These are phyloP conservation scores for Galaxias olidus DNA, from an alignment of 2,797 vertebrate genomes.

Conservation along the genomic window DNA sequence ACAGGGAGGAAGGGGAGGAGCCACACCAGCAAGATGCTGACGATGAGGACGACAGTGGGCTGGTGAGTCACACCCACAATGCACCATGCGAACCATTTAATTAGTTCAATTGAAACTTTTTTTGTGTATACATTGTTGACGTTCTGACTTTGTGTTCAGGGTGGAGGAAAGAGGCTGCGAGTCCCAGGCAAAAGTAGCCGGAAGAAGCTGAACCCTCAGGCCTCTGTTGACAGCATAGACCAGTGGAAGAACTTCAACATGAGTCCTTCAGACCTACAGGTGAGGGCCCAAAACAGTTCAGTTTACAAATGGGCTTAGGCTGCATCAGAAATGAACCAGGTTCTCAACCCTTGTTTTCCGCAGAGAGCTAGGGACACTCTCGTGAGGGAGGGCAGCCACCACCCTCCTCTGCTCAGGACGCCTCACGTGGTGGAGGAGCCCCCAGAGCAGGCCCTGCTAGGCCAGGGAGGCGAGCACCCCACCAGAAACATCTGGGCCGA, in stretches of 20 bases:
- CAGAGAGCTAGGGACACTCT: conserved; percentile 85
- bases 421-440: conserved; percentile 71
- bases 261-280: conserved; percentile 77
- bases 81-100: background rate
- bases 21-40: conserved; percentile 82
- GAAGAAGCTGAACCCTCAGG: conserved; percentile 87
- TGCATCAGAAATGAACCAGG: background rate
- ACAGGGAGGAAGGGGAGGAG: conserved; percentile 72
- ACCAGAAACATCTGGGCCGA: conserved; percentile 91
- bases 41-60: conserved; percentile 83
- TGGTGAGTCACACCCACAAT: conserved; percentile 65
- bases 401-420: conserved; percentile 70
- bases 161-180: conserved; percentile 75
- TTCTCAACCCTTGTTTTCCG: background rate
- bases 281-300: conserved; percentile 29
- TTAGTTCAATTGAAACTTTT: background rate
- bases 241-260: conserved; percentile 80
- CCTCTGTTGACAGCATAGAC: conserved; percentile 83
- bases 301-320: background rate
- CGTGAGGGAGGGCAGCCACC: conserved; percentile 78
- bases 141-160: conserved; percentile 51
- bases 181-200: conserved; percentile 83
- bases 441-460: conserved; percentile 69
- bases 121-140: too few species aligned
- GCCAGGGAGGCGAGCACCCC: conserved; percentile 71